Evolutionary conservation across 2,797 vertebrate species (phyloP).

Genomic region (Ataeniobius toweri): DNA sequence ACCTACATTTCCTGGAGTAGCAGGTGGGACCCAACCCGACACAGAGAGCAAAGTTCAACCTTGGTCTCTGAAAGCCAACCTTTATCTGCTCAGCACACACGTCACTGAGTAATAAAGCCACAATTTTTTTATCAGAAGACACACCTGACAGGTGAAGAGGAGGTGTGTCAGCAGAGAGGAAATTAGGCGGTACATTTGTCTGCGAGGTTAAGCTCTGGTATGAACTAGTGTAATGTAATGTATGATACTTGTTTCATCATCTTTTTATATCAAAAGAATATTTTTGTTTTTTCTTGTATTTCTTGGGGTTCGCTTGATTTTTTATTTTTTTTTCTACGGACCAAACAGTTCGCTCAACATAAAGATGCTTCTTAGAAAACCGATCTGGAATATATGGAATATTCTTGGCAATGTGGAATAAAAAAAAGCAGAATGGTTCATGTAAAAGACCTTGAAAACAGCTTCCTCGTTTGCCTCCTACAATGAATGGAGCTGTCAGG

Average conservation of each 20-base stretch:
- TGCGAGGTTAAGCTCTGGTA: background rate
- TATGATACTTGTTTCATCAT: background rate
- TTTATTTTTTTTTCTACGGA: too few species aligned
- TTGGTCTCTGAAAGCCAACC: constrained; percentile 21
- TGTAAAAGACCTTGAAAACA: background rate
- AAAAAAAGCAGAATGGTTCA: background rate
- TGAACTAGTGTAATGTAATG: too few species aligned
- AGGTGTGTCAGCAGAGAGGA: background rate
- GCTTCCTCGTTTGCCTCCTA: background rate
- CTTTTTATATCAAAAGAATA: background rate
- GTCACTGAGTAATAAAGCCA: constrained; percentile 11
- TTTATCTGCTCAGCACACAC: constrained; percentile 43
- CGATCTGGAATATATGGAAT: background rate
- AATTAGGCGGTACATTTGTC: too few species aligned
- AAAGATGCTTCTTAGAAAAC: background rate
- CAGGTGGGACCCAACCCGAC: constrained; percentile 49
- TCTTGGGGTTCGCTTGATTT: background rate
- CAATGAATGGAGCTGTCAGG: background rate
- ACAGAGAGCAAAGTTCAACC: constrained; percentile 70
- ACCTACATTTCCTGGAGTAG: constrained; percentile 63
- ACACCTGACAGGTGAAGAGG: background rate
- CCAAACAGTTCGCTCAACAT: too few species aligned
- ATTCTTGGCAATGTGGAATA: background rate
- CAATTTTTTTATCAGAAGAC: constrained; percentile 10
- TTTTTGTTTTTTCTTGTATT: background rate